Conservation (phyloP, 2,888 invertebrate genomes). For the Leptothorax acervorum region DNA sequence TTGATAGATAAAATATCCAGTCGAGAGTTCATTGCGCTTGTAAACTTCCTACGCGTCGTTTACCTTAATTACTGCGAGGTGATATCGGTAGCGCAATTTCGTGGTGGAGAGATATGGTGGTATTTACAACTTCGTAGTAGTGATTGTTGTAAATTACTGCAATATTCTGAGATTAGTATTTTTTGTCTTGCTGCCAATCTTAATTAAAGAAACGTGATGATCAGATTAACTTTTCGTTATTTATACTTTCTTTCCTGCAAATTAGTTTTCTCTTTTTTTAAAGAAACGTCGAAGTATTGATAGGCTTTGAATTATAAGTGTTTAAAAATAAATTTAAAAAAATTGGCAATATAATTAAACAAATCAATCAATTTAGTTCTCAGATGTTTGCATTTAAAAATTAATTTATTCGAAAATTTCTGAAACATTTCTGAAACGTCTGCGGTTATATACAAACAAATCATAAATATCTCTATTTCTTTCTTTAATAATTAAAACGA, state of each 20-base stretch:
- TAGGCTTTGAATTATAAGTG: background rate
- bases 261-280: background rate
- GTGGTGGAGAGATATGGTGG: background rate
- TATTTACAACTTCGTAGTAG: background rate
- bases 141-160: conserved; percentile 19
- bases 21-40: background rate
- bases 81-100: conserved; percentile 34
- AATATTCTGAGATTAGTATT: background rate
- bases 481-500: background rate
- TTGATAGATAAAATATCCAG: conserved; percentile 27
- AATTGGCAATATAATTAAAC: background rate
- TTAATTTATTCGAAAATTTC: background rate
- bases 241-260: background rate
- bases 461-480: background rate
- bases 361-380: background rate
- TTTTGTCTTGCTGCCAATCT: background rate
- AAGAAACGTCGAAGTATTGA: background rate
- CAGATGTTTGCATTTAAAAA: background rate
- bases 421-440: background rate
- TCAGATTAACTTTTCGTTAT: background rate
- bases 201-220: background rate
- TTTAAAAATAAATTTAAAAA: background rate
- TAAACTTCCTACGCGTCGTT: conserved; percentile 18
- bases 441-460: background rate
- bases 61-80: conserved; percentile 34